Evolutionary conservation across 37 sponge, comb jelly and placozoan species (phyloP).

Genomic region (Dysidea cf. avara): DNA sequence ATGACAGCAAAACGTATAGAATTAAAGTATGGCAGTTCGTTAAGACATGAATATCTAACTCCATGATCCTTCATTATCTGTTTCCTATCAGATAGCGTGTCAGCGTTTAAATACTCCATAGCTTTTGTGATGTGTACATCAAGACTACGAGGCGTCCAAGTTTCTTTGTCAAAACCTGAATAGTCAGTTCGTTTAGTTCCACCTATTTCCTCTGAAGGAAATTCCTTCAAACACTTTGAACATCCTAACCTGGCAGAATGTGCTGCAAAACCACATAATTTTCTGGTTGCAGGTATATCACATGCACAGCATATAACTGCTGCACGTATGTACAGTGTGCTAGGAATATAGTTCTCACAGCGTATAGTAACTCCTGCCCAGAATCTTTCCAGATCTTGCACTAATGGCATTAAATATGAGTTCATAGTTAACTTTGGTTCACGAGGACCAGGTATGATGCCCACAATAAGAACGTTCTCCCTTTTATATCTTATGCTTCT

Average conservation of each 20-base stretch:
- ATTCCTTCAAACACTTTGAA: constrained; percentile 38
- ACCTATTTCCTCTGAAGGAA: constrained; percentile 46
- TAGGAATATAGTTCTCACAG: too few species aligned
- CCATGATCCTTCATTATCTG: constrained; percentile 17
- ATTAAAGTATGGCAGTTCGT: constrained; percentile 48
- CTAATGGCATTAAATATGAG: constrained; percentile 40
- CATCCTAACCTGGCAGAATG: constrained; percentile 27
- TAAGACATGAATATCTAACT: constrained; percentile 19
- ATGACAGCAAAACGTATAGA: constrained; percentile 6
- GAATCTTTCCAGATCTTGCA: constrained; percentile 34
- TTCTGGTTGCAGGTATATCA: constrained; percentile 48
- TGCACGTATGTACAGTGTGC: constrained; percentile 7
- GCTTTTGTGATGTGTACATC: constrained; percentile 12
- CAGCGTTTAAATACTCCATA: background rate
- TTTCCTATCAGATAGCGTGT: background rate
- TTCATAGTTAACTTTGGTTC: constrained; percentile 47
- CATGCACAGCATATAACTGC: constrained; percentile 38
- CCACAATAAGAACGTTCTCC: constrained; percentile 46
- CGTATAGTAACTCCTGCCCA: constrained; percentile 47
- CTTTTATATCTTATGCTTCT: constrained; percentile 23
- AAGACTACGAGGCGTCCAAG: constrained; percentile 16
- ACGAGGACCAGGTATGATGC: constrained; percentile 61
- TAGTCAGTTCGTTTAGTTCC: constrained; percentile 29
- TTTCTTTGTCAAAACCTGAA: constrained; percentile 21
- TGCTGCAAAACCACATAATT: constrained; percentile 37